Base-by-base conservation (phyloP, 64 coral and sea anemone species). In the Montipora efflorescens region DNA sequence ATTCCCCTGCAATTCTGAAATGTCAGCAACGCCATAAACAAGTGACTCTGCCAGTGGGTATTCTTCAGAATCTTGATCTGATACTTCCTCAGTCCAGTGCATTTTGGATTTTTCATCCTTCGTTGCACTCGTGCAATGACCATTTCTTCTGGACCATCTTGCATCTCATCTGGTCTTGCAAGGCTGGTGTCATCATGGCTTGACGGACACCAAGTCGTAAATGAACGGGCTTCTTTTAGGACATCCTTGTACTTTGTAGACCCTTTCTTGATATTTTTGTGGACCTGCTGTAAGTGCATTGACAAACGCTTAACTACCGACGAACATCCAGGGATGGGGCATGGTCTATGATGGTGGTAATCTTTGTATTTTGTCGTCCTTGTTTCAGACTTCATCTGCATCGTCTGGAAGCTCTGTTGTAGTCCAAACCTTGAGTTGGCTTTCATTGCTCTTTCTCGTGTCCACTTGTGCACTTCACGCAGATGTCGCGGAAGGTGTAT, bases 291-390 rank as follows among this genome's bases (percentile, higher is more conserved):
- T 49, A 88, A 19, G 23, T 88, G 84, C n/a, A 10, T 74, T 11
- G 84, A 88, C 25, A 88, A 48, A 52, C 67, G 67, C 73, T 88
- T 88, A 58, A 88, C 84, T 47, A 88, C 84, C 50, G 67, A 70
- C 22, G 62, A 16, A 88, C 84, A 88, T 18, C 67, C 84, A 28
- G 62, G 67, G 62, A 88, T 25, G 18, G 84, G 84, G 44, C 67
- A 78, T 28, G 76, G 0, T 16, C 76, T 28, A 51, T 78, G 76
- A 78, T 45, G 76, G 76, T 78, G 76, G 48, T 78, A 78, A 44
- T 78, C 76, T 45, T 47, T 78, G 45, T 73, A 74, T 36, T 88
- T 88, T 9, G 18, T 67, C 47, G 49, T 16, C 74, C 5, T 8
- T 70, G 45, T 52, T 78, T 78, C 76, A 45, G 76, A 78, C 76